Evolutionary conservation across 1,140 invertebrate species (phyloP).

Genomic region (Antheraea pernyi): DNA sequence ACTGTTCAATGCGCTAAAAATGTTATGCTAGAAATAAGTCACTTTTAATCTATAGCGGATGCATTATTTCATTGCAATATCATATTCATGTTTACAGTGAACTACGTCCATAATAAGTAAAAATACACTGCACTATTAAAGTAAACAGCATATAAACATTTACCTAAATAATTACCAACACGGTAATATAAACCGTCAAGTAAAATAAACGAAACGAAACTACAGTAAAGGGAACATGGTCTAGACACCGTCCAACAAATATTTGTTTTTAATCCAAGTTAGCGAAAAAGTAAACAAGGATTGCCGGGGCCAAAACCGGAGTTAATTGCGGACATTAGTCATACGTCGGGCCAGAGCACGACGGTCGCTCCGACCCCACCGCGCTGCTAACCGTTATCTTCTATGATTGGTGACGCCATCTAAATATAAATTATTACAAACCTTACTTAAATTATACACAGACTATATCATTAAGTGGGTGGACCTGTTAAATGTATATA

Average conservation of each 20-base stretch:
- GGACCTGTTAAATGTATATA: background rate
- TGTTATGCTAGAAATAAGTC: too few species aligned
- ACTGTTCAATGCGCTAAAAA: too few species aligned
- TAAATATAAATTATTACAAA: slow-evolving; percentile 37
- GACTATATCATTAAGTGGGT: slow-evolving; percentile 4
- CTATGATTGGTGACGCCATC: slow-evolving; percentile 44
- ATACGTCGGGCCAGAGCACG: slow-evolving; percentile 30
- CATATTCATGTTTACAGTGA: too few species aligned
- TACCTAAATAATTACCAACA: background rate
- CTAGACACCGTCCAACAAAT: slow-evolving; percentile 13
- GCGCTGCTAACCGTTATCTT: slow-evolving; percentile 34
- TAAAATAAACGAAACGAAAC: background rate
- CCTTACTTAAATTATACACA: slow-evolving; percentile 22
- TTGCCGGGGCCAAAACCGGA: slow-evolving; percentile 26
- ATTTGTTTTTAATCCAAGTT: slow-evolving; percentile 34
- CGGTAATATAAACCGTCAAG: background rate
- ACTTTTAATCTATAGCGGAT: too few species aligned
- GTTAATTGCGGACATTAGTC: slow-evolving; percentile 51
- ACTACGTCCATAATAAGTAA: too few species aligned
- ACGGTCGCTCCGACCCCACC: slow-evolving; percentile 12
- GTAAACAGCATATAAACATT: background rate
- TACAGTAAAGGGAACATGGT: background rate
- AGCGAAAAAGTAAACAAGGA: slow-evolving; percentile 38
- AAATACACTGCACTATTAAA: too few species aligned
- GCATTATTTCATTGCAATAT: too few species aligned